Conservation (phyloP, 1,140 invertebrate genomes). For the Pseudomyrmex cubaensis region DNA sequence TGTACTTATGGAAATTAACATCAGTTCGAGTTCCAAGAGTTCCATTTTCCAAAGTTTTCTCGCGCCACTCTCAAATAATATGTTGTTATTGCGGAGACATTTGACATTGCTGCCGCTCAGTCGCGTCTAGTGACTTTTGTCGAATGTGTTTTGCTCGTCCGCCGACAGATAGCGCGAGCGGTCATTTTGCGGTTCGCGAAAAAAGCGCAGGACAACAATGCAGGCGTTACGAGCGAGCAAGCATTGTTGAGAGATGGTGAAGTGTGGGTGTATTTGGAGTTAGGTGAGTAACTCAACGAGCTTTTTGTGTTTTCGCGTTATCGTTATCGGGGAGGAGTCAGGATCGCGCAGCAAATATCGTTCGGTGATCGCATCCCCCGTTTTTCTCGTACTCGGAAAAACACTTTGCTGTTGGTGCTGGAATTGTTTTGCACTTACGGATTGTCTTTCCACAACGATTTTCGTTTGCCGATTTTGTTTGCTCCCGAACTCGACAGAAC, state of each 20-base stretch:
- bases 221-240: slow-evolving; percentile 70
- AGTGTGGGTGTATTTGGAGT: slow-evolving; percentile 77
- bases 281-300: slow-evolving; percentile 73
- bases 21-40: too few relatives aligned
- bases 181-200: slow-evolving; percentile 62
- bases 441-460: slow-evolving; percentile 29
- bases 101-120: too few relatives aligned
- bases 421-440: slow-evolving; percentile 41
- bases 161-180: slow-evolving; percentile 64
- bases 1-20: too few relatives aligned
- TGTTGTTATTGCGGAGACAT: too few relatives aligned
- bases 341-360: neutral
- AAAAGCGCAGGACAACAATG: slow-evolving; percentile 74
- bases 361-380: neutral
- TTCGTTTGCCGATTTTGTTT: slow-evolving; percentile 12
- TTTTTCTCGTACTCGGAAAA: neutral
- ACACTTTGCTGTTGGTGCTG: slow-evolving; percentile 34
- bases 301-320: neutral
- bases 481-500: neutral
- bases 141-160: too few relatives aligned
- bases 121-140: too few relatives aligned
- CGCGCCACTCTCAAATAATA: too few relatives aligned
- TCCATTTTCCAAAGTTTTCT: too few relatives aligned
- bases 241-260: slow-evolving; percentile 79
- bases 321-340: slow-evolving; percentile 18